Evolutionary conservation across 2,797 vertebrate species (phyloP).

Genomic region (Tapirus indicus): DNA sequence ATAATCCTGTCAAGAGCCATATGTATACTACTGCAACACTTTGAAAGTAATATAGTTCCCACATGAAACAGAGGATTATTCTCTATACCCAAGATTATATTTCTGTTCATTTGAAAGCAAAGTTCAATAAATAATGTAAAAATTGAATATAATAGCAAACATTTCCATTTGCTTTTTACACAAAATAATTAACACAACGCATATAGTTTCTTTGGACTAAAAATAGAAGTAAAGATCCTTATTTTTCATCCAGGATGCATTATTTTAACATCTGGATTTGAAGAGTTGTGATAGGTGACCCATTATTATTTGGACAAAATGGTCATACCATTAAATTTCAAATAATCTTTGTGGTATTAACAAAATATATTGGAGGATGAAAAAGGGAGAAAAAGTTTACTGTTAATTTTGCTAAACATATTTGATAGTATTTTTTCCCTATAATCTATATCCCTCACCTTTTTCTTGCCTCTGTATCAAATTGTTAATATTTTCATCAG

Average conservation of each 20-base stretch:
- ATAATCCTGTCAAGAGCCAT: background rate
- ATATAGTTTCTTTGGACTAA: background rate
- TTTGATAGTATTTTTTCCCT: background rate
- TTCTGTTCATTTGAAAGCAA: background rate
- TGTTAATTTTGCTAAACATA: background rate
- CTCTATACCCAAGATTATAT: background rate
- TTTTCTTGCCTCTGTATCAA: background rate
- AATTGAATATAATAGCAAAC: background rate
- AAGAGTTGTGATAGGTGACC: background rate
- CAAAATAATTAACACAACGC: background rate
- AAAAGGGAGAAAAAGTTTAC: background rate
- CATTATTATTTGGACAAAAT: background rate
- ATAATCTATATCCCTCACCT: background rate
- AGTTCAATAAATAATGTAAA: background rate
- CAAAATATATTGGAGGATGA: background rate
- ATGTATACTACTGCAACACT: background rate
- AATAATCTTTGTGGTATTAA: background rate
- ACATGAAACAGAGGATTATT: background rate
- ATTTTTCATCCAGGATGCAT: background rate
- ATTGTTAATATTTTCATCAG: slow-evolving; percentile 9
- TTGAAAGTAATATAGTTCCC: background rate
- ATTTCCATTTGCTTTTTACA: background rate
- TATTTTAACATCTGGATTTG: background rate
- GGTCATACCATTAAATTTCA: background rate
- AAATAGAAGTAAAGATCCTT: background rate